Conservation (phyloP, 2,797 vertebrate species). For the Phrynocephalus vlangalii region DNA sequence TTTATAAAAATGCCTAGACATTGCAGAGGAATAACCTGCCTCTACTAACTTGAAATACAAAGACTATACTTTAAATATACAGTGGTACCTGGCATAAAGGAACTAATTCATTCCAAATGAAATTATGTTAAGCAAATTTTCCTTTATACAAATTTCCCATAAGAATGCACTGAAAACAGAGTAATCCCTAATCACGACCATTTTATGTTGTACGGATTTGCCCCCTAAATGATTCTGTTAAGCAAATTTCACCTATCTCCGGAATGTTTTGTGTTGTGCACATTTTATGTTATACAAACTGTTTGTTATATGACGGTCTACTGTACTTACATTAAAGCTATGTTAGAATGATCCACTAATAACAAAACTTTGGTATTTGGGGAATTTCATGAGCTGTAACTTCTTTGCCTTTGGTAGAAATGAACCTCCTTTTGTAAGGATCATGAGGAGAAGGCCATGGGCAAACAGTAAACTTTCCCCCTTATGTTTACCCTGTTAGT, state of each 20-base stretch:
- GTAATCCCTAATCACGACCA: too few species aligned
- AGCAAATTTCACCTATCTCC: too few species aligned
- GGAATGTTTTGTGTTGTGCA: too few species aligned
- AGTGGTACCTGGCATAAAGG: too few species aligned
- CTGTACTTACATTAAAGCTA: neutral
- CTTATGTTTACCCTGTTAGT: neutral
- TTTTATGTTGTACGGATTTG: too few species aligned
- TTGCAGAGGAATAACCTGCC: neutral
- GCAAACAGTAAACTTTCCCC: neutral
- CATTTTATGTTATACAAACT: too few species aligned
- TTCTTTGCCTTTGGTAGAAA: fast-evolving
- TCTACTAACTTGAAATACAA: neutral
- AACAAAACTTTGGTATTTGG: neutral
- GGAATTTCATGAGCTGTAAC: neutral
- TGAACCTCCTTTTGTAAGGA: neutral
- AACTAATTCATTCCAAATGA: too few species aligned
- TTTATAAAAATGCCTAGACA: neutral
- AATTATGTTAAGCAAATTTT: too few species aligned
- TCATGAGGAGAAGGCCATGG: neutral
- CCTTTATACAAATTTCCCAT: too few species aligned
- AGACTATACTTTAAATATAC: neutral
- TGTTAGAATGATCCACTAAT: neutral
- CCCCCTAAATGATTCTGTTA: too few species aligned
- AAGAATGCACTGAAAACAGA: too few species aligned
- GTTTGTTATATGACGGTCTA: too few species aligned